Conservation (phyloP, 92 coral and sea anemone species). For the Epizoanthus rinbou region DNA sequence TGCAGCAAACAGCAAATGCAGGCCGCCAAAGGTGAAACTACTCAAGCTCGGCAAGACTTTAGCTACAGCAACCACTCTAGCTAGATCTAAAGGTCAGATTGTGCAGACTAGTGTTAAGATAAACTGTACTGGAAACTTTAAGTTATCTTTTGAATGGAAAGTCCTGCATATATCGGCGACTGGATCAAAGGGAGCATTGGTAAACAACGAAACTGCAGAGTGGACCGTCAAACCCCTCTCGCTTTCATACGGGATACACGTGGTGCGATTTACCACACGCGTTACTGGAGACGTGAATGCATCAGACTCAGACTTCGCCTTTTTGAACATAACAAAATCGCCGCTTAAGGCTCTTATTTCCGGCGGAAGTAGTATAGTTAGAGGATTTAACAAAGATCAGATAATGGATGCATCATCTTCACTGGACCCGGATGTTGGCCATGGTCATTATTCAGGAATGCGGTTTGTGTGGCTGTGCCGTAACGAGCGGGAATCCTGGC, state of each 20-base stretch:
- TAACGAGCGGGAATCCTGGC: conserved; percentile 6
- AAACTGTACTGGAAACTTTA: conserved; percentile 26
- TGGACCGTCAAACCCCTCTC: conserved; percentile 41
- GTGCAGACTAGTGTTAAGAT: conserved; percentile 51
- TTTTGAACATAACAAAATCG: conserved; percentile 33
- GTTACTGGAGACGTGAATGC: conserved; percentile 35
- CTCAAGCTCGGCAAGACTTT: conserved; percentile 16
- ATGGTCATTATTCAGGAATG: not conserved
- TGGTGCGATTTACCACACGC: conserved; percentile 19
- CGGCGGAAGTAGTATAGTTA: conserved; percentile 34
- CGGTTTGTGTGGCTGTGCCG: conserved; percentile 39
- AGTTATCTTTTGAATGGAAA: conserved; percentile 39
- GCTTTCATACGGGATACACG: conserved; percentile 27
- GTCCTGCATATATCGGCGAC: not conserved
- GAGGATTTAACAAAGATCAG: conserved; percentile 36
- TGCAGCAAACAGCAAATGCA: conserved; percentile 6
- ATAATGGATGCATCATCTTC: conserved; percentile 37
- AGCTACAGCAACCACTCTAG: conserved; percentile 21
- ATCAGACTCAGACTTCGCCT: conserved; percentile 39
- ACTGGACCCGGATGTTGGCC: conserved; percentile 41
- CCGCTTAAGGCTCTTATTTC: conserved; percentile 45
- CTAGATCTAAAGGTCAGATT: conserved; percentile 61
- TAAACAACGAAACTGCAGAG: conserved; percentile 38
- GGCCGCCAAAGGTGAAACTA: conserved; percentile 20
- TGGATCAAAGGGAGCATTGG: conserved; percentile 3